Evolutionary conservation across 2,888 invertebrate species (phyloP), one percentile per base, ranked within the genome.

Genomic region (Sericinus montela): DNA sequence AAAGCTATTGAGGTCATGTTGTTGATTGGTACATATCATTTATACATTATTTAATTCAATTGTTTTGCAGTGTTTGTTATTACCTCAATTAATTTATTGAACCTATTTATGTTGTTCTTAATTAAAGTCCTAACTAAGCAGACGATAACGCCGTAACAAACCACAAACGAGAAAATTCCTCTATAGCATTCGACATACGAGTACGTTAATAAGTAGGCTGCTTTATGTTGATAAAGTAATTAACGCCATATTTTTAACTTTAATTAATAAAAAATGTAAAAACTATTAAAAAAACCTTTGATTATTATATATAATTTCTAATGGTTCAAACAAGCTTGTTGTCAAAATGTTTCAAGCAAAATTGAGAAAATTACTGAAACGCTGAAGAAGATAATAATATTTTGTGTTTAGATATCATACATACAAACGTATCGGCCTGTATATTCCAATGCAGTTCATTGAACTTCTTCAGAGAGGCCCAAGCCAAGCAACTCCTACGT

Each of bases 131-230:
- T 45, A 40, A 13, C 32, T 19, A 36, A 37, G n/a, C 29, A 13
- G 34, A 40, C 6, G 28, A 40, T 40, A 45, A 32, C 32, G 16
- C 13, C 15, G n/a, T 40, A 34, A 25, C 44, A 23, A 44, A 50
- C 49, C 50, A 30, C 50, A 50, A 50, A 39, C 14, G 25, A 39
- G 16, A 25, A 34, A 38, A 43, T 28, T 37, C 15, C 15, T 3
- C 36, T 23, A 23, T 41, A 29, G 19, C 8, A 16, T 11, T 46
- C 7, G 19, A 36, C 7, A 48, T 37, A 19, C n/a, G 42, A 41
- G 36, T 37, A 41, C 28, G n/a, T 32, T n/a, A 45, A 37, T 37
- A 29, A 1, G 36, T n/a, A 16, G 16, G 19, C 29, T 11, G 3
- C 2, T 30, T 30, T 30, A 11, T 16, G 38, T n/a, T 35, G 13